These are phyloP conservation scores for Pipistrellus kuhlii DNA, from an alignment of 2,797 vertebrate genomes.

Conservation along the genomic window DNA sequence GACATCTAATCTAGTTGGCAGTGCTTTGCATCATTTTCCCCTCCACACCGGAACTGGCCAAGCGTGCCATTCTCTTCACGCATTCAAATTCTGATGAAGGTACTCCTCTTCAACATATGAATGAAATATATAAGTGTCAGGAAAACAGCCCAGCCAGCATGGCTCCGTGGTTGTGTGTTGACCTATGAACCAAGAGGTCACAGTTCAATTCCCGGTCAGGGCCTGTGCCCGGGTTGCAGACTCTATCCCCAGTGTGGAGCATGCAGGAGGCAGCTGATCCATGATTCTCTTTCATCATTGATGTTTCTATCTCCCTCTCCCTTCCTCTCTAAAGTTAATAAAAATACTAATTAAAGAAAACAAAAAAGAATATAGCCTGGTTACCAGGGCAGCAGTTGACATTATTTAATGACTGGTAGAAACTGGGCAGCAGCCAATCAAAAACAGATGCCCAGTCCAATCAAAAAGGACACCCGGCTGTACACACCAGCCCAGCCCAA, in stretches of 20 bases:
- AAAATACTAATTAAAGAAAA: no score
- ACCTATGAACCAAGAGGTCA: no score
- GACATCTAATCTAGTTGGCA: not conserved
- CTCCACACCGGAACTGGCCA: not conserved
- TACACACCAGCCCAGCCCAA: not conserved
- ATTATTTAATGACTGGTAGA: constrained; percentile 25
- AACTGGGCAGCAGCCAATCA: constrained; percentile 56
- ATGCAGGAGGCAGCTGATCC: no score
- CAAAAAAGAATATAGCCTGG: not conserved
- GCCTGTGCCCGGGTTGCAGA: no score
- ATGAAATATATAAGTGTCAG: not conserved
- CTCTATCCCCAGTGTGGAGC: no score
- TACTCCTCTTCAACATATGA: not conserved
- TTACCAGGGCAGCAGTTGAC: not conserved
- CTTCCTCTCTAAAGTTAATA: no score
- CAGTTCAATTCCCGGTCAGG: no score
- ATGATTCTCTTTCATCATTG: no score
- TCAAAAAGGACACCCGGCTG: not conserved
- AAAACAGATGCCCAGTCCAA: constrained; percentile 68
- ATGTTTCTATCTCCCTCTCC: no score
- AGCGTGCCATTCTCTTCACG: not conserved
- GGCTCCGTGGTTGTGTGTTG: no score
- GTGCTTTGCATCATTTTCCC: no score
- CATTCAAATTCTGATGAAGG: not conserved
- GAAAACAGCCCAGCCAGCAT: not conserved